These are phyloP conservation scores for Eilema sororculum DNA, from an alignment of 2,888 invertebrate genomes.

Conservation along the genomic window DNA sequence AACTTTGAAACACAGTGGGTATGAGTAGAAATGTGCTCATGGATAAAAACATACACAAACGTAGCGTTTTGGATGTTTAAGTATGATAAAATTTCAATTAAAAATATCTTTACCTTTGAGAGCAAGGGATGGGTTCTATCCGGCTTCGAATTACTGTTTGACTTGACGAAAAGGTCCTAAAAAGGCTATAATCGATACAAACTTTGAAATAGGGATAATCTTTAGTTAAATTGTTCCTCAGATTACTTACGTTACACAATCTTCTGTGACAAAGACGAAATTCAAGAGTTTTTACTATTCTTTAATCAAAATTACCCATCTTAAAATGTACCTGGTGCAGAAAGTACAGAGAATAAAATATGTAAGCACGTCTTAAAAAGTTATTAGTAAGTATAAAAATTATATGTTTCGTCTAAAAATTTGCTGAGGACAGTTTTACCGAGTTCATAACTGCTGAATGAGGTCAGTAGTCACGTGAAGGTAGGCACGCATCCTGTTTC, in stretches of 20 bases:
- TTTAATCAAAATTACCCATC: slow-evolving; percentile 1
- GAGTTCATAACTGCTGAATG: neutral
- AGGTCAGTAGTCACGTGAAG: neutral
- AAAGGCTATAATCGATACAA: slow-evolving; percentile 31
- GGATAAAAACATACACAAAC: neutral
- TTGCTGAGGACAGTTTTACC: neutral
- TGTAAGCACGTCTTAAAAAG: neutral
- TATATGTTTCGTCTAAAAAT: neutral
- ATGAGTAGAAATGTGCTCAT: neutral
- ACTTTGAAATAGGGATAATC: neutral
- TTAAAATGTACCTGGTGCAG: neutral
- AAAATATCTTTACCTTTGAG: slow-evolving; percentile 15
- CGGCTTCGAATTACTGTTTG: slow-evolving; percentile 34
- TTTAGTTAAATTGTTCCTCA: slow-evolving; percentile 18
- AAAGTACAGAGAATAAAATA: neutral
- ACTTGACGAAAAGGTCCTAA: slow-evolving; percentile 32
- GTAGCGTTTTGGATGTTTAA: neutral
- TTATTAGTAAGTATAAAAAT: neutral
- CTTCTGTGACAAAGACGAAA: neutral
- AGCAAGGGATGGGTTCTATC: slow-evolving; percentile 23
- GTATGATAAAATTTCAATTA: neutral
- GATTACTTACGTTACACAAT: neutral
- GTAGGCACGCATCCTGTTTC: neutral
- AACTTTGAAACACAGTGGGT: neutral
- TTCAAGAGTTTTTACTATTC: neutral